A percentile compares a stretch with the other conserved stretches of the same genome.
Evolutionary conservation across 2,888 invertebrate species (phyloP).

Genomic region (Tinea semifulvella): DNA sequence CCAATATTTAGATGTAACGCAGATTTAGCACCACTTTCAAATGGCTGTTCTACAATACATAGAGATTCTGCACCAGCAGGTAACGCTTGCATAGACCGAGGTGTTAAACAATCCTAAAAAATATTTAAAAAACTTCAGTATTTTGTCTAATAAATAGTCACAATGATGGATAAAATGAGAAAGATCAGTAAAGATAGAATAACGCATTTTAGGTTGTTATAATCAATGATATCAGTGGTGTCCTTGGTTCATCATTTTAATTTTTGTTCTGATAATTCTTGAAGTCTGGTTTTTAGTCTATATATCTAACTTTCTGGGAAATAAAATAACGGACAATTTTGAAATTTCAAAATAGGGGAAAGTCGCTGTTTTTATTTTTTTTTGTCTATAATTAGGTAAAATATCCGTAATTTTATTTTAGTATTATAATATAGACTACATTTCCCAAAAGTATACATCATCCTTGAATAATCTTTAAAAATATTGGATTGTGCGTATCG

Average conservation of each 20-base stretch:
- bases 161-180: not conserved
- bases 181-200: slow-evolving; percentile 48
- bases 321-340: too few species aligned
- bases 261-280: too few species aligned
- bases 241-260: slow-evolving; percentile 60
- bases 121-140: slow-evolving; percentile 10
- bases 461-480: too few species aligned
- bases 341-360: too few species aligned
- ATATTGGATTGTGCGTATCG: too few species aligned
- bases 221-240: slow-evolving; percentile 63
- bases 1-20: slow-evolving; percentile 96
- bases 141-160: slow-evolving; percentile 7
- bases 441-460: too few species aligned
- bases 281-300: too few species aligned
- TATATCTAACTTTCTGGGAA: too few species aligned
- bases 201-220: slow-evolving; percentile 61
- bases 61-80: slow-evolving; percentile 97
- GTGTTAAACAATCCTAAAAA: slow-evolving; percentile 87
- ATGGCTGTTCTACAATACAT: slow-evolving; percentile 89
- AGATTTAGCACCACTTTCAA: slow-evolving; percentile 73
- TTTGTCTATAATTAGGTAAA: too few species aligned
- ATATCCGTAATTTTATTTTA: too few species aligned
- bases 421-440: too few species aligned
- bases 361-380: too few species aligned
- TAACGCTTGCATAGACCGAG: slow-evolving; percentile 95